Evolutionary conservation across 2,888 invertebrate species (phyloP).

Genomic region (Heliconius cydno): DNA sequence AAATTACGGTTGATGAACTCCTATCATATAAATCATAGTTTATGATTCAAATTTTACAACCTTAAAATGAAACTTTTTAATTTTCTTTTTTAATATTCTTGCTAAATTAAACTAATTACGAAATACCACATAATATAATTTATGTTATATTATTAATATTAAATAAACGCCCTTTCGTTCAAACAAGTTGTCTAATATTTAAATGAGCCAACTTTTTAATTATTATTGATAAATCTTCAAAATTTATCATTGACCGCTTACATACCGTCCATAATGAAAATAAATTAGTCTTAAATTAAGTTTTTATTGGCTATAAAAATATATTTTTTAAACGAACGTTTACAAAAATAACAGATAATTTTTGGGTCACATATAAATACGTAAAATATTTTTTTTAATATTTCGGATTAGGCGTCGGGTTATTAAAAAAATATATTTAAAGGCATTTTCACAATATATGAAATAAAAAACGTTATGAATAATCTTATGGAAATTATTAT

Average conservation of each 20-base stretch:
- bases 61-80: background rate
- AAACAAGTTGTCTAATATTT: constrained; percentile 30
- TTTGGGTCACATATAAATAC: constrained; percentile 41
- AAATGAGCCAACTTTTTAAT: constrained; percentile 26
- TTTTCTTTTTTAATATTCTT: background rate
- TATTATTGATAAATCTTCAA: constrained; percentile 32
- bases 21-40: constrained; percentile 4
- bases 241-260: constrained; percentile 33
- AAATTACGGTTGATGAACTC: constrained; percentile 22
- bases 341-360: constrained; percentile 44
- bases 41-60: background rate
- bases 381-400: constrained; percentile 35
- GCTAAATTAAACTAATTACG: background rate
- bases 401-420: constrained; percentile 30
- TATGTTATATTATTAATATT: background rate
- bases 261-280: constrained; percentile 28
- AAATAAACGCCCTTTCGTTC: constrained; percentile 5
- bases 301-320: constrained; percentile 43
- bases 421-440: constrained; percentile 25
- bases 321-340: constrained; percentile 43
- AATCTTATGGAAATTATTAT: constrained; percentile 31
- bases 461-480: constrained; percentile 21
- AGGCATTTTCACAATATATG: background rate
- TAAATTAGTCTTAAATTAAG: constrained; percentile 44
- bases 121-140: background rate